Conservation (phyloP, 2,888 invertebrate genomes). For the Ectobius pallidus region DNA sequence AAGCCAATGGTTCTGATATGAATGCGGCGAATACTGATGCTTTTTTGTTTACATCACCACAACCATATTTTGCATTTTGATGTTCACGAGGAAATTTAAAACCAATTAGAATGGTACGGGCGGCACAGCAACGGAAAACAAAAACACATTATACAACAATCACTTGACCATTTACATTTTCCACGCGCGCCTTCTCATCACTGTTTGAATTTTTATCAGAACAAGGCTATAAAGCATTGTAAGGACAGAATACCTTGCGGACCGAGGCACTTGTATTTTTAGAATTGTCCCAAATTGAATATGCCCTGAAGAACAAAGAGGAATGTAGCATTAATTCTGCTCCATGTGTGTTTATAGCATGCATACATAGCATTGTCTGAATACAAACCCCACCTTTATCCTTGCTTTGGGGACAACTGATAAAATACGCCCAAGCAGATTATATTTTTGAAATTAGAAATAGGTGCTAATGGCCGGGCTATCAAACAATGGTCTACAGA, state of each 20-base stretch:
- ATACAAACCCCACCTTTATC: no score
- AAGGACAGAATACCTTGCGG: background rate
- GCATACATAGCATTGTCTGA: no score
- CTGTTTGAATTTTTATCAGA: slow-evolving; percentile 24
- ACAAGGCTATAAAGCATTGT: slow-evolving; percentile 21
- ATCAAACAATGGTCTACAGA: no score
- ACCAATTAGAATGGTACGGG: slow-evolving; percentile 28
- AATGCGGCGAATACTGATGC: slow-evolving; percentile 13
- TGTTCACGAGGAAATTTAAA: slow-evolving; percentile 30
- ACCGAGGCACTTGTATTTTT: background rate
- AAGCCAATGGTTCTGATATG: slow-evolving; percentile 30
- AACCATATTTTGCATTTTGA: slow-evolving; percentile 30
- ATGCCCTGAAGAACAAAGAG: background rate
- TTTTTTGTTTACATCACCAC: slow-evolving; percentile 29
- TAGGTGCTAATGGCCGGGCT: no score
- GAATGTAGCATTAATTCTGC: no score
- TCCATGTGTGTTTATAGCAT: no score
- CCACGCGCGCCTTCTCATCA: slow-evolving; percentile 17
- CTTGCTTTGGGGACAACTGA: no score
- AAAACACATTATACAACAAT: slow-evolving; percentile 32
- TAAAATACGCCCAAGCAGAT: no score
- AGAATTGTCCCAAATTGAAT: background rate
- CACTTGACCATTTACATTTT: slow-evolving; percentile 31
- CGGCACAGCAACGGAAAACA: slow-evolving; percentile 12
- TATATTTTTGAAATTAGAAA: no score